These are phyloP conservation scores for Ochropleura leucogaster DNA, from an alignment of 2,888 invertebrate species.

Conservation along the genomic window DNA sequence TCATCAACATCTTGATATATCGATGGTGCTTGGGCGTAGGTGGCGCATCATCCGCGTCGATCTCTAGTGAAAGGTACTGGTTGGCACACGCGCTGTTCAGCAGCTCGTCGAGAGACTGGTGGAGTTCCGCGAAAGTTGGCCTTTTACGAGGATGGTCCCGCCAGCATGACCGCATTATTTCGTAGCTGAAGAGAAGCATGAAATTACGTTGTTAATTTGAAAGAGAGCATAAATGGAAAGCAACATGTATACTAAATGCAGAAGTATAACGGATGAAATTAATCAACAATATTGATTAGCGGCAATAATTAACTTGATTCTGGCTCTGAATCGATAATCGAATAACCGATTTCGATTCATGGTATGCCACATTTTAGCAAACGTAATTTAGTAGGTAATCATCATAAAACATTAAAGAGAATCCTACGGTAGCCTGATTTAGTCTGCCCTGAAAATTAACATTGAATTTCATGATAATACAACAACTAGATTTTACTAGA, in stretches of 20 bases:
- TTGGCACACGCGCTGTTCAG: constrained; percentile 79
- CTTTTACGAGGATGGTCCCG: constrained; percentile 92
- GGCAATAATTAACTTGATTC: background rate
- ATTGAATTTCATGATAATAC: background rate
- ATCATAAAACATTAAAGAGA: background rate
- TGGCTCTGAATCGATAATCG: background rate
- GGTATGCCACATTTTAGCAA: background rate
- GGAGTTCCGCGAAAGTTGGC: constrained; percentile 93
- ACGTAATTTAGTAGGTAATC: background rate
- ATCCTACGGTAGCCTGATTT: background rate
- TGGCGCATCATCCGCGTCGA: constrained; percentile 70
- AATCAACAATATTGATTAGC: background rate
- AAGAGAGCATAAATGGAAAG: background rate
- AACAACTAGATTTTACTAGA: background rate
- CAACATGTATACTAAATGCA: background rate
- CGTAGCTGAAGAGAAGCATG: constrained; percentile 90
- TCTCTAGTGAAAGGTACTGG: constrained; percentile 81
- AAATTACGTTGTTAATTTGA: background rate
- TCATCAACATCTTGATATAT: constrained; percentile 76
- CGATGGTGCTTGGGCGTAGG: constrained; percentile 61
- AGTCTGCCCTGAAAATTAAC: background rate
- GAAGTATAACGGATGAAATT: background rate
- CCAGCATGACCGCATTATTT: constrained; percentile 95
- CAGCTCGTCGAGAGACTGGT: constrained; percentile 80
- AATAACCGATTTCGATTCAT: background rate